Base-by-base conservation (phyloP, 2,113 vertebrate genomes). In the Phrynosoma blainvillii region DNA sequence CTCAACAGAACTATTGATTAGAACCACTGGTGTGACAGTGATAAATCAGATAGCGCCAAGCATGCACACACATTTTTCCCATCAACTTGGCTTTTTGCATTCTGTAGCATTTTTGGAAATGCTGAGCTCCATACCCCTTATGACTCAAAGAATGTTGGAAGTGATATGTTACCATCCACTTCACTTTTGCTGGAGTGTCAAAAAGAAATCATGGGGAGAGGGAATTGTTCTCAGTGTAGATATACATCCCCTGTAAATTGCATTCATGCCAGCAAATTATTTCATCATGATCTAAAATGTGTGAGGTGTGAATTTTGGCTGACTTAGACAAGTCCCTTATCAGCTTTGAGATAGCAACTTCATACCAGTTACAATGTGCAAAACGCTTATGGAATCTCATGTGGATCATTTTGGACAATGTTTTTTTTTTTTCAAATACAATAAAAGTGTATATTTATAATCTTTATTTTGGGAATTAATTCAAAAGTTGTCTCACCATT, bases 281-380 rank as follows among this genome's bases (percentile, higher is more conserved):
- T 89, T 84, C 68, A 88, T 84, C 80, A 85, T 79, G 86, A 84
- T 88, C 79, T 91, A 91, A 59, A 94, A 93, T 92, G 89, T 84
- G 79, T 12, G 47, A 89, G 59, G 59, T 90, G 62, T 80, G 87
- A 91, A 82, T 84, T 92, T 82, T 90, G 89, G 80, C 74, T 87
- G 87, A 89, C 62, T 82, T 71, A 78, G n/a, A 77, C 18, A 85
- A 73, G 25, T 40, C 56, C 25, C 89, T 87, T 71, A 86, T 93
- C 93, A 92, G 65, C 62, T 94, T 92, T 65, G 87, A 73, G 78
- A 89, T 66, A 86, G 85, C 83, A 87, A 47, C 54, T 87, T 66
- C 42, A 75, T 47, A 91, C 74, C 32, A 74, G 83, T 66, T 82
- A 47, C 73, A 12, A 2, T 85, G 32, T 23, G 0, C 40, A 52